phyloP scores from a whole-genome alignment of 2,888 invertebrate genomes.

The Dolichopus griseipennis region DNA sequence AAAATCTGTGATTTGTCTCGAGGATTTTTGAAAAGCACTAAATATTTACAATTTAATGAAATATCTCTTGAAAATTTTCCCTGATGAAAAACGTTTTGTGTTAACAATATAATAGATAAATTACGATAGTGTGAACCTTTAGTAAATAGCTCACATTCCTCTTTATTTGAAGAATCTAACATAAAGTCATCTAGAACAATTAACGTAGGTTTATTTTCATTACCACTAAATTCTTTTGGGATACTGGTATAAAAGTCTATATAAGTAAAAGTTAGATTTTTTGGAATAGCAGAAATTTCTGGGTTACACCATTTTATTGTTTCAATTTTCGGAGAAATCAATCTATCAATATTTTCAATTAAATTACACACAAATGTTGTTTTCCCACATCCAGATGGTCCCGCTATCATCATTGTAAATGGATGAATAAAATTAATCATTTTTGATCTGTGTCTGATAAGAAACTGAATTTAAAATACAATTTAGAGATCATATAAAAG shows the following conservation, averaged over 20 bases:
- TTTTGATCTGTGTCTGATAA: neutral
- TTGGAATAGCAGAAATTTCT: slow-evolving; percentile 9
- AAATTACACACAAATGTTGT: slow-evolving; percentile 13
- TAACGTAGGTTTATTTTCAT: slow-evolving; percentile 5
- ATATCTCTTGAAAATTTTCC: slow-evolving; percentile 14
- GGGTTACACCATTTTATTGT: slow-evolving; percentile 15
- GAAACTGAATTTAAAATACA: no score
- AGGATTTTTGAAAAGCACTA: slow-evolving; percentile 15
- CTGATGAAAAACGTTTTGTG: slow-evolving; percentile 15
- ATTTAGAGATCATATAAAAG: no score
- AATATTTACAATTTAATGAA: slow-evolving; percentile 16
- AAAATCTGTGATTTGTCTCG: slow-evolving; percentile 16
- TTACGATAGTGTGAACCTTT: slow-evolving; percentile 13
- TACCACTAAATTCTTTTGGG: slow-evolving; percentile 9
- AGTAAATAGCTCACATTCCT: slow-evolving; percentile 13
- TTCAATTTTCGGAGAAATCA: slow-evolving; percentile 10
- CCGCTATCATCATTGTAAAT: slow-evolving; percentile 14
- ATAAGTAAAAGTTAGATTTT: neutral
- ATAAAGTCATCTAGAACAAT: slow-evolving; percentile 14
- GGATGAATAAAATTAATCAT: slow-evolving; percentile 11
- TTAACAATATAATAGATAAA: slow-evolving; percentile 12
- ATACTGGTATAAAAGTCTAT: slow-evolving; percentile 9
- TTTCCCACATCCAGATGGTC: slow-evolving; percentile 14
- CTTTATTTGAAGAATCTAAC: slow-evolving; percentile 11
- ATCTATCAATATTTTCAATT: slow-evolving; percentile 2